Conservation (phyloP, 1,140 invertebrate genomes). For the Bradynema listronoti region DNA sequence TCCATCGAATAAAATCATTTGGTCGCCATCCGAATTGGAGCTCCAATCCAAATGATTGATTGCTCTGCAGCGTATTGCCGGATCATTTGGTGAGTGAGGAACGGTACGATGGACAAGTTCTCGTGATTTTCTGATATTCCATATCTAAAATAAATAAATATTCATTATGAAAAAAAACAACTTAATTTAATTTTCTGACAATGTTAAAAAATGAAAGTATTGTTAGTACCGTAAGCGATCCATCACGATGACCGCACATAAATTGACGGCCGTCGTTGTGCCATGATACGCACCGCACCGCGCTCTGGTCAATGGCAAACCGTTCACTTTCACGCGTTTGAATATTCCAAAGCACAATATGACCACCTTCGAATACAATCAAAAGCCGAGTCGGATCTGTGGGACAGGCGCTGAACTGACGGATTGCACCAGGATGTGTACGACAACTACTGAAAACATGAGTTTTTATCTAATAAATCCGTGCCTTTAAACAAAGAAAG, state of each 20-base stretch:
- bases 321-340: conserved; percentile 70
- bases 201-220: background rate
- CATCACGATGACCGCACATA: conserved; percentile 89
- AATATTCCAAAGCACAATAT: conserved; percentile 91
- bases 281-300: conserved; percentile 77
- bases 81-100: conserved; percentile 41
- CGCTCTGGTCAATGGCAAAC: conserved; percentile 57
- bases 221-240: conserved; percentile 61
- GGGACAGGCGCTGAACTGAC: conserved; percentile 62
- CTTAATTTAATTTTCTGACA: background rate
- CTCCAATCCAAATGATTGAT: conserved; percentile 52
- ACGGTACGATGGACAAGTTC: conserved; percentile 40
- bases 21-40: conserved; percentile 45
- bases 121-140: conserved; percentile 48
- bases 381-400: conserved; percentile 66
- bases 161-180: conserved; percentile 1
- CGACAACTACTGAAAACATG: conserved; percentile 60
- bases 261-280: conserved; percentile 96
- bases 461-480: too few relatives aligned
- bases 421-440: conserved; percentile 62
- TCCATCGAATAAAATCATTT: conserved; percentile 61
- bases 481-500: too few relatives aligned
- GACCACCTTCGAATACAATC: conserved; percentile 89
- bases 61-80: conserved; percentile 30
- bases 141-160: conserved; percentile 32